Percentiles rank a stretch among this genome's conserved stretches.
Evolutionary conservation across 1,140 invertebrate genomes (phyloP).

Genomic region (Steinernema khuongi): DNA sequence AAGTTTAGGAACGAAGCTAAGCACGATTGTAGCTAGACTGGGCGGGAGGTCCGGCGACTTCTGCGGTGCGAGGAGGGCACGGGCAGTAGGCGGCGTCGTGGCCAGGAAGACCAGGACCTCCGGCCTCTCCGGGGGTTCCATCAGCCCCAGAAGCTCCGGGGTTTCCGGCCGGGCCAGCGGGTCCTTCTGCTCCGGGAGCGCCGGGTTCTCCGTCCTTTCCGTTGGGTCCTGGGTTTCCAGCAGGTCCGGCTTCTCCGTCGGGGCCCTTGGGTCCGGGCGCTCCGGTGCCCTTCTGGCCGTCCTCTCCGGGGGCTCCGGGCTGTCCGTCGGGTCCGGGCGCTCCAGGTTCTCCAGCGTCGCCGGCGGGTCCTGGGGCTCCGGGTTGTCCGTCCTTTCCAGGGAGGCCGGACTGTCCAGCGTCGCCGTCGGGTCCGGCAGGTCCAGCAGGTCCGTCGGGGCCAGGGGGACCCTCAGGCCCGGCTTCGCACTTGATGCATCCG

Average conservation of each 20-base stretch:
- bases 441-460: slow-evolving; percentile 5
- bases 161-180: not conserved
- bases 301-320: no score
- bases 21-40: not conserved
- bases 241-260: not conserved
- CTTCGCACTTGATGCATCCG: slow-evolving; percentile 12
- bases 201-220: not conserved
- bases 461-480: not conserved
- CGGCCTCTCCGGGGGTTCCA: not conserved
- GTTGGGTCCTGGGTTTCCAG: not conserved
- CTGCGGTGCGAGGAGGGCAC: not conserved
- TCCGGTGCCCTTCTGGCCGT: not conserved
- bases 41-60: not conserved
- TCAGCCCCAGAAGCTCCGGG: not conserved
- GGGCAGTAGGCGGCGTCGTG: slow-evolving; percentile 12
- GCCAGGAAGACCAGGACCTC: not conserved
- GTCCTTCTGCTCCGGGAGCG: not conserved
- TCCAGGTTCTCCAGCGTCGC: not conserved
- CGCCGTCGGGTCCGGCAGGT: not conserved
- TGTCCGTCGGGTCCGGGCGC: not conserved
- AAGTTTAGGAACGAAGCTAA: not conserved
- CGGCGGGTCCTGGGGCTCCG: not conserved
- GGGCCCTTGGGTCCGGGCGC: not conserved
- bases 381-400: not conserved
- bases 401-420: not conserved